These are phyloP conservation scores for Phorcus lineatus DNA, from an alignment of 2,888 invertebrate genomes.

Conservation along the genomic window DNA sequence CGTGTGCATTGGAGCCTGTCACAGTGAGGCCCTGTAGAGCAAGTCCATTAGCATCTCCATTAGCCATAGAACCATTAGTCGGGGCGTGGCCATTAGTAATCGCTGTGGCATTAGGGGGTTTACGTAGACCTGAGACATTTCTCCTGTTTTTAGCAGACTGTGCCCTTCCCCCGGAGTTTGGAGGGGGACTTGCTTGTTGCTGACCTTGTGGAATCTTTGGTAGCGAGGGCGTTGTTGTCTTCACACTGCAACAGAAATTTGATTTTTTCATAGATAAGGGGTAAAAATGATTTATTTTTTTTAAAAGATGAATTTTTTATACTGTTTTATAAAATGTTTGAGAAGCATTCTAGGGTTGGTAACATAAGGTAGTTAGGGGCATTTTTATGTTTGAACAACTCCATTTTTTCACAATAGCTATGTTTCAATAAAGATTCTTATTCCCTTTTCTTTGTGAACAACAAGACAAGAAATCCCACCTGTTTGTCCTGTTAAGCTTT, in stretches of 20 bases:
- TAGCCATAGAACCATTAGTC: slow-evolving; percentile 56
- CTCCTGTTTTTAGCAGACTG: slow-evolving; percentile 50
- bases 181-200: slow-evolving; percentile 58
- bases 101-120: slow-evolving; percentile 42
- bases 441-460: too few relatives aligned
- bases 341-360: too few relatives aligned
- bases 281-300: too few relatives aligned
- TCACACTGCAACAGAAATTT: slow-evolving; percentile 38
- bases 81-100: slow-evolving; percentile 36
- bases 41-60: slow-evolving; percentile 59
- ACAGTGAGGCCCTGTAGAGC: slow-evolving; percentile 71
- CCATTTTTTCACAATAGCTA: too few relatives aligned
- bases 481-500: too few relatives aligned
- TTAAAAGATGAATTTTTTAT: too few relatives aligned
- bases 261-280: too few relatives aligned
- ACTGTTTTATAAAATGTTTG: too few relatives aligned
- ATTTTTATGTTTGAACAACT: too few relatives aligned
- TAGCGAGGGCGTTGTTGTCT: slow-evolving; percentile 59
- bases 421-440: too few relatives aligned
- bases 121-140: slow-evolving; percentile 37
- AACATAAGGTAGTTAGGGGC: too few relatives aligned
- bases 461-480: slow-evolving; percentile 13
- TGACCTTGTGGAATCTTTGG: slow-evolving; percentile 67
- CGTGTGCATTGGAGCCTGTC: slow-evolving; percentile 29
- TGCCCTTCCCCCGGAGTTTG: slow-evolving; percentile 46